Conservation (phyloP, 2,888 invertebrate species). For the Himalopsyche tibetana region DNA sequence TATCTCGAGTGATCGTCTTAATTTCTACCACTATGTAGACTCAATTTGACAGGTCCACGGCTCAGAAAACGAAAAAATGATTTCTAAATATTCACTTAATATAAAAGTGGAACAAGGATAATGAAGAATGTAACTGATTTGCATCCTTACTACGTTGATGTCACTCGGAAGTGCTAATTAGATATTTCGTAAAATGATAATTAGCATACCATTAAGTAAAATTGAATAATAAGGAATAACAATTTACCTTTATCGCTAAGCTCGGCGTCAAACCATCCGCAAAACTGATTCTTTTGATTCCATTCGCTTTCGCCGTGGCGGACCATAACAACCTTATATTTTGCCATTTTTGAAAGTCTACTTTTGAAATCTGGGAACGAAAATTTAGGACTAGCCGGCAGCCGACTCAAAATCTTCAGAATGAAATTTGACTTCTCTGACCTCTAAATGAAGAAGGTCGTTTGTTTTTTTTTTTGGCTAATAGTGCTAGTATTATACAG, state of each 20-base stretch:
- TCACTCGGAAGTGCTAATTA: too few species aligned
- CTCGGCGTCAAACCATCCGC: conserved; percentile 85
- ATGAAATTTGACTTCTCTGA: conserved; percentile 61
- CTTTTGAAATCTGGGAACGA: background rate
- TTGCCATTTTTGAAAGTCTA: conserved; percentile 67
- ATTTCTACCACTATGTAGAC: too few species aligned
- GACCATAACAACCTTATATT: conserved; percentile 83
- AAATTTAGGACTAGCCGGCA: conserved; percentile 9
- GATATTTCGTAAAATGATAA: too few species aligned
- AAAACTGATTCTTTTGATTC: conserved; percentile 85
- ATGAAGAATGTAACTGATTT: too few species aligned
- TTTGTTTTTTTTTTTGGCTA: background rate
- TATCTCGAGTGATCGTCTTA: too few species aligned
- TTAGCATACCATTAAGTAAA: too few species aligned
- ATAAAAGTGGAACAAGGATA: too few species aligned
- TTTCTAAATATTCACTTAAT: too few species aligned
- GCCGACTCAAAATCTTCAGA: background rate
- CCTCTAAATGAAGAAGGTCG: conserved; percentile 63
- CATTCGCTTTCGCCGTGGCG: conserved; percentile 87
- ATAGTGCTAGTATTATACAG: too few species aligned
- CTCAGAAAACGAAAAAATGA: too few species aligned
- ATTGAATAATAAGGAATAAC: background rate
- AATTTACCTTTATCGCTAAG: conserved; percentile 81
- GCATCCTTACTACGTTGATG: too few species aligned
- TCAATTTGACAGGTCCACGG: too few species aligned